phyloP scores from a whole-genome alignment of 1,140 invertebrate genomes.

The Drosophila subpulchrella region DNA sequence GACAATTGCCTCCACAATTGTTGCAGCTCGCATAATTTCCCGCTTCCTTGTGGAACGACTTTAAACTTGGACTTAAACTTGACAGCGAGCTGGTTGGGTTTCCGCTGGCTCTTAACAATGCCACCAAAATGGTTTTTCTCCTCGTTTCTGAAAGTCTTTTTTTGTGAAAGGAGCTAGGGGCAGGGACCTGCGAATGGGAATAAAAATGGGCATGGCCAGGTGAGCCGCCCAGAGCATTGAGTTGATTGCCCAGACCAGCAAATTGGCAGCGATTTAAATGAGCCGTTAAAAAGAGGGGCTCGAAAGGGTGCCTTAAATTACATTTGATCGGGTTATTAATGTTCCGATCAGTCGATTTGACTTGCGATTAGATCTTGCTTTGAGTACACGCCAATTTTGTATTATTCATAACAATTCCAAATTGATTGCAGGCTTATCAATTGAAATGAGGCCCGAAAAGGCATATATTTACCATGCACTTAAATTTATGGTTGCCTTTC shows the following conservation, averaged over 20 bases:
- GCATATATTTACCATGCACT: not conserved
- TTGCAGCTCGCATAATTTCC: conserved; percentile 52
- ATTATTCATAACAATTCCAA: conserved; percentile 2
- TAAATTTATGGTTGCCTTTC: not conserved
- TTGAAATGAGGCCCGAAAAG: not conserved
- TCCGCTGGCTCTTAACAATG: conserved; percentile 56
- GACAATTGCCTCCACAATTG: conserved; percentile 45
- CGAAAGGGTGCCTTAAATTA: conserved; percentile 28
- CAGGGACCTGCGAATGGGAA: conserved; percentile 29
- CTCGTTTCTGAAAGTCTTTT: conserved; percentile 36
- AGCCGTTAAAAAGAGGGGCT: not conserved
- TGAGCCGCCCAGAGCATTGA: conserved; percentile 43
- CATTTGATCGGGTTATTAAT: conserved; percentile 10
- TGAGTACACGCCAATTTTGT: conserved; percentile 7
- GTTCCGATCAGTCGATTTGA: conserved; percentile 7
- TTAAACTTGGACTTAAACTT: conserved; percentile 28
- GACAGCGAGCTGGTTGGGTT: conserved; percentile 34
- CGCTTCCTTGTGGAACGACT: conserved; percentile 64
- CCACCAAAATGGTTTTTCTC: conserved; percentile 30
- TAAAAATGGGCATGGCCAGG: conserved; percentile 15
- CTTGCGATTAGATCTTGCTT: not conserved
- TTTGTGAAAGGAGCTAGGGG: conserved; percentile 61
- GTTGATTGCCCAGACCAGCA: conserved; percentile 25
- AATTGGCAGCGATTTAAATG: conserved; percentile 27
- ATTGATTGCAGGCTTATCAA: conserved; percentile 11